Evolutionary conservation across 92 coral and sea anemone species (phyloP).

Genomic region (Epizoanthus stellaris): DNA sequence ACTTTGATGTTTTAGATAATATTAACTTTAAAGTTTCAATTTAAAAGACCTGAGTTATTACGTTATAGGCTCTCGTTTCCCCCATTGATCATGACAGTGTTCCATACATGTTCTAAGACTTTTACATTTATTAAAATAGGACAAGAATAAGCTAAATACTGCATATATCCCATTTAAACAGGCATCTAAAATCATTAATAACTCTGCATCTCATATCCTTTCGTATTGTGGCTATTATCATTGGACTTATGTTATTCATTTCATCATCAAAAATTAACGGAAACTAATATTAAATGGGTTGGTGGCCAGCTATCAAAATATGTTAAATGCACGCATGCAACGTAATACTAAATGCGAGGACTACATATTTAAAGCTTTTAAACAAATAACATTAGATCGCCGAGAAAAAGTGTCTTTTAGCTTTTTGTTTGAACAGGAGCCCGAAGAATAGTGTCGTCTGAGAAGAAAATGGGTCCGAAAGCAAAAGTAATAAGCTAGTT

Average conservation of each 20-base stretch:
- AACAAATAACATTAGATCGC: neutral
- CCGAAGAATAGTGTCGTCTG: neutral
- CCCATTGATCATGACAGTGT: too few relatives aligned
- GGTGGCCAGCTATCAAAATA: neutral
- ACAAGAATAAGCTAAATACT: neutral
- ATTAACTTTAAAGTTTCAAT: conserved; percentile 11
- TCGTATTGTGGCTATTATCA: neutral
- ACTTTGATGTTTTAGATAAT: conserved; percentile 5
- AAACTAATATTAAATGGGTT: neutral
- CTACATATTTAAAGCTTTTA: neutral
- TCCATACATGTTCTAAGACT: too few relatives aligned
- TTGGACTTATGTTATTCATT: neutral
- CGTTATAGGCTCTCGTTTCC: too few relatives aligned
- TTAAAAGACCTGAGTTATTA: neutral
- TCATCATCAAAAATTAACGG: neutral
- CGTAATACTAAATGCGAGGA: neutral
- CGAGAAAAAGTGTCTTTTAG: neutral
- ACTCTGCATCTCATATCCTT: neutral
- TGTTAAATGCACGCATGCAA: neutral
- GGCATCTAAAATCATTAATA: neutral
- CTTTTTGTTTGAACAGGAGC: neutral
- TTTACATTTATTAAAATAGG: neutral
- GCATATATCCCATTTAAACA: conserved; percentile 6
- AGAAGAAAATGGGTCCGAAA: neutral
- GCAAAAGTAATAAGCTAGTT: conserved; percentile 27